Percentiles rank a stretch among this genome's conserved stretches.
Evolutionary conservation across 2,888 invertebrate species (phyloP).

Genomic region (Agrochola macilenta): DNA sequence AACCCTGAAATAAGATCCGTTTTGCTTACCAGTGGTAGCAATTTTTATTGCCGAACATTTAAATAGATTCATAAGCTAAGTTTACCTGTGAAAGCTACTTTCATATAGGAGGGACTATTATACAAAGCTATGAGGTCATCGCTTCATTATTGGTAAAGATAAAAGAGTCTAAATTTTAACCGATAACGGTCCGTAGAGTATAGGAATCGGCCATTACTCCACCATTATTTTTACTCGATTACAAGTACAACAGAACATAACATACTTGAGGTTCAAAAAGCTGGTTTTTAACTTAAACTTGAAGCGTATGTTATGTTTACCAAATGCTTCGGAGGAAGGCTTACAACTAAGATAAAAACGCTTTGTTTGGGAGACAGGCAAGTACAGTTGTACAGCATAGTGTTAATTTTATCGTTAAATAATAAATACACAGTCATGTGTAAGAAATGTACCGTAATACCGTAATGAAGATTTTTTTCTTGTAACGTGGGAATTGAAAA

Average conservation of each 20-base stretch:
- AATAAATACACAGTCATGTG: background rate
- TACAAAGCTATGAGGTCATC: too few relatives aligned
- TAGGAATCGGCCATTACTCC: too few relatives aligned
- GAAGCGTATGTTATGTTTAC: constrained; percentile 22
- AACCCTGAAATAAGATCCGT: too few relatives aligned
- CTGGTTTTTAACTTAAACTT: constrained; percentile 6
- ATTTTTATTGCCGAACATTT: too few relatives aligned
- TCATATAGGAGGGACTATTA: too few relatives aligned
- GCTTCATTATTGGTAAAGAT: too few relatives aligned
- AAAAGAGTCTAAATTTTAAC: too few relatives aligned
- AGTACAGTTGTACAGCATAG: constrained; percentile 31
- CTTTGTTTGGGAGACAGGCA: constrained; percentile 28
- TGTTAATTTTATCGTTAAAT: constrained; percentile 38
- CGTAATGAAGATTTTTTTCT: background rate
- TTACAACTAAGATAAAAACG: constrained; percentile 27
- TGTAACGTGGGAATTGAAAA: constrained; percentile 14
- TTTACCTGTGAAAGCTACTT: too few relatives aligned
- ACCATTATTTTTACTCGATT: background rate
- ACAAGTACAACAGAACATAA: too few relatives aligned
- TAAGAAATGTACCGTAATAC: background rate
- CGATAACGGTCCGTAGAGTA: too few relatives aligned
- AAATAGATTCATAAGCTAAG: too few relatives aligned
- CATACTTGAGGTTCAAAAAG: constrained; percentile 7
- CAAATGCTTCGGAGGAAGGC: background rate
- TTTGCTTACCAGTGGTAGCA: too few relatives aligned